Conservation (phyloP, 1,140 invertebrate genomes). For the Trichonephila clavata region DNA sequence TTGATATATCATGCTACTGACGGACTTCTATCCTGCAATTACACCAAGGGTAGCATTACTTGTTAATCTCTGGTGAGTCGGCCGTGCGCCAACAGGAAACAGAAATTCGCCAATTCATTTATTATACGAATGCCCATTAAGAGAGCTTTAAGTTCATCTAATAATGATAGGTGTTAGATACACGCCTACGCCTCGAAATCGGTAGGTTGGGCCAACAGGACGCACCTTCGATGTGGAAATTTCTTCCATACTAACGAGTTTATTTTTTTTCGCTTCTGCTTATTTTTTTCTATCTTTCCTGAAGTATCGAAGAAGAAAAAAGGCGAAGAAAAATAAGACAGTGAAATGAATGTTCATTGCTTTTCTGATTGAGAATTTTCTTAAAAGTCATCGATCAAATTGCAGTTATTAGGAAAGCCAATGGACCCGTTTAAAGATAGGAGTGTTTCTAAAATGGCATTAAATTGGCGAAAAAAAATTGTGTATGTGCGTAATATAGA, state of each 20-base stretch:
- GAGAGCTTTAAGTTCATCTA: conserved; percentile 28
- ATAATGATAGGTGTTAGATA: conserved; percentile 29
- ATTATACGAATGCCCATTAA: neutral
- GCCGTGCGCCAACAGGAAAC: too few species aligned
- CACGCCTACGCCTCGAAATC: neutral
- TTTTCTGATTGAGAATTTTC: conserved; percentile 27
- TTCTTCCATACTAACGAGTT: conserved; percentile 12
- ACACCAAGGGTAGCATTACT: neutral
- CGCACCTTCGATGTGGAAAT: neutral
- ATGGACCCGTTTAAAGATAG: neutral
- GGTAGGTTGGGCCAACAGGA: neutral
- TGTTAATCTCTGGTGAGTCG: neutral
- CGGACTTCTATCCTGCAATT: neutral
- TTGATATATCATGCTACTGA: neutral
- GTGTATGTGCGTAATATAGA: too few species aligned
- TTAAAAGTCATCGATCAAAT: neutral
- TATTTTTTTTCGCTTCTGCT: neutral
- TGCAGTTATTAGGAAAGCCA: conserved; percentile 14
- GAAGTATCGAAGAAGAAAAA: conserved; percentile 12
- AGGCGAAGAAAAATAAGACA: neutral
- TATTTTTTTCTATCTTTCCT: neutral
- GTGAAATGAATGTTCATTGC: neutral
- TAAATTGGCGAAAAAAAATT: too few species aligned
- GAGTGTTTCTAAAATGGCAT: too few species aligned
- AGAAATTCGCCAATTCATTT: neutral